Conservation (phyloP, 64 coral and sea anemone genomes). For the Actinia equina region DNA sequence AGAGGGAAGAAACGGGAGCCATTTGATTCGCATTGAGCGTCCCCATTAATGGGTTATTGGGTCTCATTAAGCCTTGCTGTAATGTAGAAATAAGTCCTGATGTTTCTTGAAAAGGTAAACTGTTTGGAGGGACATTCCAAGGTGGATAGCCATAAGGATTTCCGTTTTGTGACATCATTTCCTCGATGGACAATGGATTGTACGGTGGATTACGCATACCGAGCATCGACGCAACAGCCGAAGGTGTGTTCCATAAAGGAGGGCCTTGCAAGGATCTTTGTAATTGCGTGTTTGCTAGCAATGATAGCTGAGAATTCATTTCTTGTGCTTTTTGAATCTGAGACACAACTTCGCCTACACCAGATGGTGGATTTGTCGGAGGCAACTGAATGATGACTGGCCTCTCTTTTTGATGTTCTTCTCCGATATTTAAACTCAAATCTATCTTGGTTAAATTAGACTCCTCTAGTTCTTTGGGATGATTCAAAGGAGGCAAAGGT, state of each 20-base stretch:
- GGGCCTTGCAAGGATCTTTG: neutral
- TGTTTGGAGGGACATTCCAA: neutral
- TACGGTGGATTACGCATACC: neutral
- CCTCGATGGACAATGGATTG: neutral
- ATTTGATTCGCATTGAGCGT: neutral
- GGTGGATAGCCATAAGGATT: neutral
- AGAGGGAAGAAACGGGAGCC: neutral
- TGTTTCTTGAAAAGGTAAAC: neutral
- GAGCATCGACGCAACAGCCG: neutral
- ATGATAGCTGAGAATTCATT: constrained; percentile 4
- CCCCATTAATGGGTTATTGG: neutral
- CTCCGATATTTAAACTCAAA: constrained; percentile 13
- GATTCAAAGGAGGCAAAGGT: neutral
- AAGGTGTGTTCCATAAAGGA: neutral
- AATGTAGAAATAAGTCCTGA: neutral
- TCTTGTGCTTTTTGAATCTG: neutral
- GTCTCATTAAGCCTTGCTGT: neutral
- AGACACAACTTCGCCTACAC: neutral
- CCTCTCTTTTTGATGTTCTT: neutral
- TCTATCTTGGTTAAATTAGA: constrained; percentile 2
- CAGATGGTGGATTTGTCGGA: neutral
- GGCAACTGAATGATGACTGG: constrained; percentile 4
- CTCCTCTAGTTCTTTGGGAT: neutral
- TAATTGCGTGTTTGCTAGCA: neutral
- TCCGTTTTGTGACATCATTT: neutral